Percentiles rank a stretch among this genome's conserved stretches.
Conservation (phyloP, 2,113 vertebrate species). For the Gadus chalcogrammus region DNA sequence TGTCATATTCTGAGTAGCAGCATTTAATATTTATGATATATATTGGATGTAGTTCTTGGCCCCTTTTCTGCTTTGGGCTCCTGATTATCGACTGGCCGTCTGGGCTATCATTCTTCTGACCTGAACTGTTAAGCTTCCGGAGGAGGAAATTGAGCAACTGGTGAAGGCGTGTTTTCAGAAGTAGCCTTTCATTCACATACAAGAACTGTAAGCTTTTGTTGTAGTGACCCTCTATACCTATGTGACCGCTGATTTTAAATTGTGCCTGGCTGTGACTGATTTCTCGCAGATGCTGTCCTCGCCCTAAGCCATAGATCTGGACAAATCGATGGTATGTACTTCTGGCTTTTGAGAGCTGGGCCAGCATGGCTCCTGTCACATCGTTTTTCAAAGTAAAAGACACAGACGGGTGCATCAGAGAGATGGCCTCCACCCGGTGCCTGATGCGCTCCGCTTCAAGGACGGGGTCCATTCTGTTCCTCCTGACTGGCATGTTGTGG, state of each 20-base stretch:
- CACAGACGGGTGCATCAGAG: conserved; percentile 85
- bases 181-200: conserved; percentile 85
- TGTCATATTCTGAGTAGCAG: conserved; percentile 83
- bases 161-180: conserved; percentile 92
- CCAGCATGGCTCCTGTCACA: conserved; percentile 79
- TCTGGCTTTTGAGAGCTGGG: conserved; percentile 87
- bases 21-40: conserved; percentile 90
- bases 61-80: conserved; percentile 75
- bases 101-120: conserved; percentile 67
- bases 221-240: conserved; percentile 89
- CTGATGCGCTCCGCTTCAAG: conserved; percentile 88
- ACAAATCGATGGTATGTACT: conserved; percentile 84
- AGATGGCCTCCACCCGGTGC: conserved; percentile 84
- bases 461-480: conserved; percentile 78
- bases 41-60: conserved; percentile 79
- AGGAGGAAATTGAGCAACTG: conserved; percentile 87
- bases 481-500: conserved; percentile 88
- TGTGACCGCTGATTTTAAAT: conserved; percentile 81
- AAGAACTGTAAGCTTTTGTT: conserved; percentile 90
- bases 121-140: conserved; percentile 77
- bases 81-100: conserved; percentile 47
- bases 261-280: conserved; percentile 71
- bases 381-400: conserved; percentile 92
- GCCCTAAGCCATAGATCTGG: conserved; percentile 83
- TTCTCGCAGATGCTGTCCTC: conserved; percentile 84